Percentiles rank a stretch among this genome's conserved stretches.
Conservation (phyloP, 2,888 invertebrate species). For the Lissonota sp. region DNA sequence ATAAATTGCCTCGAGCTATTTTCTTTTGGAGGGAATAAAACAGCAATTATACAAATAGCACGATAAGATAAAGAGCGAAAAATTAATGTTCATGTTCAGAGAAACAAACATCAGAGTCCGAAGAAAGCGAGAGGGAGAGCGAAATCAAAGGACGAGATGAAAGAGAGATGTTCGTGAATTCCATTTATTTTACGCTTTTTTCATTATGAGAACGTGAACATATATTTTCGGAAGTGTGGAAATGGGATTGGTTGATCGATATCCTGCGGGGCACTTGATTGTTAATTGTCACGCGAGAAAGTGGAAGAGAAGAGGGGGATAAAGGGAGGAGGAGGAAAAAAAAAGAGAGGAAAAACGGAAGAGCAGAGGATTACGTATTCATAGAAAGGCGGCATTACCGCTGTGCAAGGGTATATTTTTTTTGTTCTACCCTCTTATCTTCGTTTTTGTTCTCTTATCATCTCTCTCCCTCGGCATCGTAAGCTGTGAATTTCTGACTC, state of each 20-base stretch:
- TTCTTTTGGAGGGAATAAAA: conserved; percentile 72
- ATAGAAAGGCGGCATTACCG: conserved; percentile 70
- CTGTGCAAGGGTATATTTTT: conserved; percentile 56
- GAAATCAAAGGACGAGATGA: no score
- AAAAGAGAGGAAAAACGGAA: conserved; percentile 51
- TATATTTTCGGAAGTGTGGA: conserved; percentile 59
- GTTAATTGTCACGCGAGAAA: conserved; percentile 70
- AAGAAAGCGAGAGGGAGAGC: not conserved
- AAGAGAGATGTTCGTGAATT: conserved; percentile 10
- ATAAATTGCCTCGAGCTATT: conserved; percentile 41
- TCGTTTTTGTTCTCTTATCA: conserved; percentile 28
- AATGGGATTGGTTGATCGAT: conserved; percentile 70
- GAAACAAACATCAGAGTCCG: conserved; percentile 69
- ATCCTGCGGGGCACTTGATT: conserved; percentile 69
- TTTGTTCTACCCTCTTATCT: conserved; percentile 54
- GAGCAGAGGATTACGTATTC: conserved; percentile 79
- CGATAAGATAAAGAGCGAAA: conserved; percentile 66
- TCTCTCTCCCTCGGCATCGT: not conserved
- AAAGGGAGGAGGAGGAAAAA: conserved; percentile 10
- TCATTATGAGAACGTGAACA: not conserved
- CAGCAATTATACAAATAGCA: conserved; percentile 76
- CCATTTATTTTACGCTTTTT: not conserved
- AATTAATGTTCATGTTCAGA: conserved; percentile 72
- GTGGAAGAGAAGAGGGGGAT: not conserved
- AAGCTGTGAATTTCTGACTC: conserved; percentile 28